These are phyloP conservation scores for Corapipo altera DNA, from an alignment of 2,113 vertebrate genomes.

Conservation along the genomic window DNA sequence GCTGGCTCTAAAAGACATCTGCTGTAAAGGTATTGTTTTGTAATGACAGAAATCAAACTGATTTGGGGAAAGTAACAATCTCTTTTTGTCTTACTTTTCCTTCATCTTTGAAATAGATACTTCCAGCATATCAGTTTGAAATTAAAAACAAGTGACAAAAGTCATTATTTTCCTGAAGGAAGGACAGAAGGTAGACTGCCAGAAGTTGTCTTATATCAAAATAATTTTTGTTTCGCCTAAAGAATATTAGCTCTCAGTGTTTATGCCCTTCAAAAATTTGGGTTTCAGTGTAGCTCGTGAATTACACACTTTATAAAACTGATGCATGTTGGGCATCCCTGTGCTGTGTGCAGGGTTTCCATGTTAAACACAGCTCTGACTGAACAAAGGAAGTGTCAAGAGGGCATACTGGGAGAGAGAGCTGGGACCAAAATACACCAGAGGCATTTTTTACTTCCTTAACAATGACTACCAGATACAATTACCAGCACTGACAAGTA, in stretches of 20 bases:
- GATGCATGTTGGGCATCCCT: not conserved
- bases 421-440: not conserved
- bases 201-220: not conserved
- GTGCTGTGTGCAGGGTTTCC: not conserved
- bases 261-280: not conserved
- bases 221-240: not conserved
- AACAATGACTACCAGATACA: not conserved
- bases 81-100: slow-evolving; percentile 44
- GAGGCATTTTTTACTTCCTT: not conserved
- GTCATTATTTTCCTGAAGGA: slow-evolving; percentile 22
- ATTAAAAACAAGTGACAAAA: slow-evolving; percentile 37
- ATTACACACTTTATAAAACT: not conserved
- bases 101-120: slow-evolving; percentile 53
- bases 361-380: not conserved
- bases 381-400: not conserved
- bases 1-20: slow-evolving; percentile 57
- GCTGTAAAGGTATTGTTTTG: slow-evolving; percentile 59
- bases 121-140: slow-evolving; percentile 22
- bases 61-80: slow-evolving; percentile 37
- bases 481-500: not conserved
- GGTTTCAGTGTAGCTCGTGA: not conserved
- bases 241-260: not conserved
- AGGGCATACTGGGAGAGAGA: not conserved
- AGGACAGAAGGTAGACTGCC: slow-evolving; percentile 11
- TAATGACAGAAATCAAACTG: slow-evolving; percentile 65